phyloP scores from a whole-genome alignment of 2,888 invertebrate species.

The Geophilus truncorum region DNA sequence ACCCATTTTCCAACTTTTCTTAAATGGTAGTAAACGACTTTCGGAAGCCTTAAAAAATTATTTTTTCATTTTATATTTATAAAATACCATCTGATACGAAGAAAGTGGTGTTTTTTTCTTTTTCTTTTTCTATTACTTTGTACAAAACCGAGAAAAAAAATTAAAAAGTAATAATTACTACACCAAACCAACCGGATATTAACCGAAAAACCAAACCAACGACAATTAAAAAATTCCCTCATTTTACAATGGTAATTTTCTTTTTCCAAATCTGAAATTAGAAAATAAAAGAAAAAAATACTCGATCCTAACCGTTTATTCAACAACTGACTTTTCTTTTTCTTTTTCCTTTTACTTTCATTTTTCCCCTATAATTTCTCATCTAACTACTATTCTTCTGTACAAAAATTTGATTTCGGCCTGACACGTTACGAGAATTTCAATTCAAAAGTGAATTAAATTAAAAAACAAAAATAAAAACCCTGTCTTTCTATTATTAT shows the following conservation, averaged over 20 bases:
- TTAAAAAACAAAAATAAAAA: background rate
- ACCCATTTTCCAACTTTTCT: background rate
- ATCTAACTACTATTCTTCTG: conserved; percentile 15
- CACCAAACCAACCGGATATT: background rate
- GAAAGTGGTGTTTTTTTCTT: background rate
- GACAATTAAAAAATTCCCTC: background rate
- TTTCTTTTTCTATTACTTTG: background rate
- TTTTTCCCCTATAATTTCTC: background rate
- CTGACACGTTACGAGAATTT: conserved; percentile 1
- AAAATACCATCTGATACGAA: background rate
- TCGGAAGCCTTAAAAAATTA: background rate
- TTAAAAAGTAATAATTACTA: background rate
- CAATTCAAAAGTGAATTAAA: background rate
- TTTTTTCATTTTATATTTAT: background rate
- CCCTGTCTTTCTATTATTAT: background rate
- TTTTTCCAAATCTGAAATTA: conserved; percentile 5
- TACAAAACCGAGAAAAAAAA: background rate
- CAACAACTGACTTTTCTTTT: conserved; percentile 10
- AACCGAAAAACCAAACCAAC: background rate
- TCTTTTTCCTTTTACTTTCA: background rate
- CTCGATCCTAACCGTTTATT: conserved; percentile 9
- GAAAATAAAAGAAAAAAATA: no score
- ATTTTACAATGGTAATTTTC: background rate
- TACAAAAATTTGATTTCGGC: conserved; percentile 25
- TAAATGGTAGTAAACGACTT: background rate